phyloP scores from a whole-genome alignment of 2,888 invertebrate genomes.

The Iphiclides podalirius region DNA sequence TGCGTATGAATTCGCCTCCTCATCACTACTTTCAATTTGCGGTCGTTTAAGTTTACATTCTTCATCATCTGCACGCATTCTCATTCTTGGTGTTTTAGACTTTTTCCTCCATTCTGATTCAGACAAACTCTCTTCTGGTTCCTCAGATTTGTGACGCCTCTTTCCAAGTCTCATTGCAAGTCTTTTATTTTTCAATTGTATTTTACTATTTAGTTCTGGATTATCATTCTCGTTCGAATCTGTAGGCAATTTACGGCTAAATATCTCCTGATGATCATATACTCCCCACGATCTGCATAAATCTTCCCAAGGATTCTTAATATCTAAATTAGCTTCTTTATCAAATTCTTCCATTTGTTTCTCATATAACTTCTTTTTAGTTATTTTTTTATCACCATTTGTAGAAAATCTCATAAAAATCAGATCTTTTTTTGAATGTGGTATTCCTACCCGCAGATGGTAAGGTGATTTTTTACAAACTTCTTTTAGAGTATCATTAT shows the following conservation, averaged over 20 bases:
- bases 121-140: conserved; percentile 66
- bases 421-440: conserved; percentile 82
- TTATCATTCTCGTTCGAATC: conserved; percentile 47
- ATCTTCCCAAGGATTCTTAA: conserved; percentile 87
- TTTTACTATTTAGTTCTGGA: conserved; percentile 38
- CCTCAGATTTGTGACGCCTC: conserved; percentile 47
- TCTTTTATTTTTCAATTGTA: conserved; percentile 58
- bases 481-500: conserved; percentile 54
- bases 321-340: conserved; percentile 32
- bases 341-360: conserved; percentile 41
- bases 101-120: conserved; percentile 81
- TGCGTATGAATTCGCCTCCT: conserved; percentile 48
- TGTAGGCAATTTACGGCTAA: conserved; percentile 53
- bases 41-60: conserved; percentile 79
- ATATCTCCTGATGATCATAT: conserved; percentile 81
- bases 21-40: conserved; percentile 32
- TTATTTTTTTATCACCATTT: conserved; percentile 84
- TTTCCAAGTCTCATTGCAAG: conserved; percentile 67
- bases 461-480: conserved; percentile 81
- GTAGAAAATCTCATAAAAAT: conserved; percentile 88
- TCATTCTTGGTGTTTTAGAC: conserved; percentile 86
- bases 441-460: conserved; percentile 86
- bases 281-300: conserved; percentile 85
- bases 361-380: conserved; percentile 65
- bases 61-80: conserved; percentile 94